Percentiles rank a stretch among this genome's conserved stretches.
phyloP scores from a whole-genome alignment of 2,888 invertebrate genomes.

The Asteroscopus sphinx region DNA sequence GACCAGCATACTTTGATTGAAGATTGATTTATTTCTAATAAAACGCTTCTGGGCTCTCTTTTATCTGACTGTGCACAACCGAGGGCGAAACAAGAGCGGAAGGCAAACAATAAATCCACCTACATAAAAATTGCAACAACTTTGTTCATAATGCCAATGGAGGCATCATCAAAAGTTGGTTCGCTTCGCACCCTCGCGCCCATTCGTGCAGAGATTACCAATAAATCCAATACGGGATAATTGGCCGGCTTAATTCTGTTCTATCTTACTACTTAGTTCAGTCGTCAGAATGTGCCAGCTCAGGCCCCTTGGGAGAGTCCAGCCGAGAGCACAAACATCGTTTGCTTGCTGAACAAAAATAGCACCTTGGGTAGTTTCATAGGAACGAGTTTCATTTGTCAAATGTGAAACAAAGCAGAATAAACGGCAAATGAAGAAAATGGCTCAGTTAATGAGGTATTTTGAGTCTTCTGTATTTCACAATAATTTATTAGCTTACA shows the following conservation, averaged over 20 bases:
- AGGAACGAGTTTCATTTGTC: slow-evolving; percentile 74
- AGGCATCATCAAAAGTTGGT: slow-evolving; percentile 89
- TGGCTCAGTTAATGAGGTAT: slow-evolving; percentile 80
- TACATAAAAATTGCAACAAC: slow-evolving; percentile 89
- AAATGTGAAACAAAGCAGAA: slow-evolving; percentile 66
- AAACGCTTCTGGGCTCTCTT: slow-evolving; percentile 77
- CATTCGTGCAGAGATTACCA: slow-evolving; percentile 90
- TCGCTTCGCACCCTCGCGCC: slow-evolving; percentile 89
- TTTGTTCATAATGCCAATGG: slow-evolving; percentile 88
- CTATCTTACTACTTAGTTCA: slow-evolving; percentile 90
- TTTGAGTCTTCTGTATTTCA: slow-evolving; percentile 70
- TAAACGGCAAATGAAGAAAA: slow-evolving; percentile 79
- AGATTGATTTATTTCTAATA: slow-evolving; percentile 83
- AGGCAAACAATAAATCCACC: slow-evolving; percentile 87
- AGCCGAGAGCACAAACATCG: slow-evolving; percentile 81
- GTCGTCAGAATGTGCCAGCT: slow-evolving; percentile 90
- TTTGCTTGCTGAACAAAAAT: slow-evolving; percentile 77
- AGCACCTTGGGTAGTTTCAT: slow-evolving; percentile 69
- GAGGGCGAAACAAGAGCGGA: slow-evolving; percentile 82
- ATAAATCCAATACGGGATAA: slow-evolving; percentile 90
- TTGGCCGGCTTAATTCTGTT: slow-evolving; percentile 90
- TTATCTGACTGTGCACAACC: slow-evolving; percentile 85
- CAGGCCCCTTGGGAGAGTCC: slow-evolving; percentile 87
- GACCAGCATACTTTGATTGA: slow-evolving; percentile 72
- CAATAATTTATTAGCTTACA: slow-evolving; percentile 51